These are phyloP conservation scores for Parnassius smintheus DNA, from an alignment of 2,888 invertebrate species.

Conservation along the genomic window DNA sequence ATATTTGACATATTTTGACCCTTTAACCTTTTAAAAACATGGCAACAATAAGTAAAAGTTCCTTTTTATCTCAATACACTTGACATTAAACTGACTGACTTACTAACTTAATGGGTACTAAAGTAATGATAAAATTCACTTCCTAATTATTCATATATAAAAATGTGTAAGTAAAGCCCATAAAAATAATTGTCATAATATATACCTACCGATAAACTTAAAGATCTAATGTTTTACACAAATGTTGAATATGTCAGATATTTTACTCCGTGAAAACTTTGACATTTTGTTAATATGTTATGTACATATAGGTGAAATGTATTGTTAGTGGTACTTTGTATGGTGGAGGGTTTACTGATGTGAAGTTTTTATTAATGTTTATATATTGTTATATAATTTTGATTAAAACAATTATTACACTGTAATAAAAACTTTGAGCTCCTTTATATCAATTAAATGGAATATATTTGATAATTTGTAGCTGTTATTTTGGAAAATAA, in stretches of 20 bases:
- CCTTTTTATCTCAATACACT: conserved; percentile 2
- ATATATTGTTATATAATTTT: not conserved
- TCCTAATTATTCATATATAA: too few relatives aligned
- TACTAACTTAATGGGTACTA: too few relatives aligned
- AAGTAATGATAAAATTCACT: too few relatives aligned
- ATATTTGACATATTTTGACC: conserved; percentile 25
- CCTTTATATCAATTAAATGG: conserved; percentile 2
- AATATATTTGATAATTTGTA: conserved; percentile 7
- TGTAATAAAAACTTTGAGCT: not conserved
- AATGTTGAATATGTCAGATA: conserved; percentile 24
- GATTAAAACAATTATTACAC: not conserved
- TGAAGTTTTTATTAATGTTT: conserved; percentile 10
- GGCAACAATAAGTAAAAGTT: conserved; percentile 11
- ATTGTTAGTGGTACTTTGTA: conserved; percentile 13
- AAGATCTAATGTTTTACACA: not conserved
- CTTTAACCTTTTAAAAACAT: conserved; percentile 26
- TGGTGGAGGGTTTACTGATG: conserved; percentile 18
- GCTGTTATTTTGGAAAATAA: conserved; percentile 1
- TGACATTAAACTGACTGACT: too few relatives aligned
- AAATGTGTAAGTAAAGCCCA: too few relatives aligned
- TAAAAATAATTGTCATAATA: too few relatives aligned
- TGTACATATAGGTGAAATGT: conserved; percentile 23
- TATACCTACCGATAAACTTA: not conserved
- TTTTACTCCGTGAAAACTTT: conserved; percentile 23
- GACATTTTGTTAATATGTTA: conserved; percentile 5